phyloP scores from a whole-genome alignment of 30 jellyfish, hydroid and myxozoan species.

The Phacellophora camtschatica region DNA sequence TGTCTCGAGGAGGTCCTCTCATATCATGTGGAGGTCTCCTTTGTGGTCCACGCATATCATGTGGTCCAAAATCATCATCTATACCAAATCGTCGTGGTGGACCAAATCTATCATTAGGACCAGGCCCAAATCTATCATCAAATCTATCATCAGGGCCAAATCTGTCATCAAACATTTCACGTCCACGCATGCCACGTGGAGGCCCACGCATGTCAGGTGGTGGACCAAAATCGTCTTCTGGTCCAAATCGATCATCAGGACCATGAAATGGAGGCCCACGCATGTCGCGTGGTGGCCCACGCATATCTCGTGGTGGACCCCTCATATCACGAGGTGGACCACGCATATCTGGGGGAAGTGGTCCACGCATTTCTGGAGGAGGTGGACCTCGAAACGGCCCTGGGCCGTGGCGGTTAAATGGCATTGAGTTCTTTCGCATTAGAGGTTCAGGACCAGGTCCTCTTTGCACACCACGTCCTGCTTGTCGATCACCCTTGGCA shows the following conservation, averaged over 20 bases:
- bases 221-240: conserved; percentile 55
- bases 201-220: conserved; percentile 63
- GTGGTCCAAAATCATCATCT: conserved; percentile 48
- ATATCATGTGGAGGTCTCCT: conserved; percentile 47
- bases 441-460: conserved; percentile 70
- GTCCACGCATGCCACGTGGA: conserved; percentile 58
- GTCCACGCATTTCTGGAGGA: conserved; percentile 15
- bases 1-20: conserved; percentile 49
- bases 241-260: conserved; percentile 51
- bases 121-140: conserved; percentile 54
- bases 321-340: conserved; percentile 13
- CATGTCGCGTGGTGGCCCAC: conserved; percentile 66
- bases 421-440: conserved; percentile 58
- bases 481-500: not conserved
- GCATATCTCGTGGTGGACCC: conserved; percentile 48
- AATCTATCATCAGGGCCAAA: conserved; percentile 20
- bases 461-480: conserved; percentile 8
- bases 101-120: conserved; percentile 38
- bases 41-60: conserved; percentile 66
- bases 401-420: conserved; percentile 62
- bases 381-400: conserved; percentile 73
- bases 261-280: conserved; percentile 61
- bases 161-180: conserved; percentile 41
- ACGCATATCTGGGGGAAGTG: conserved; percentile 21
- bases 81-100: conserved; percentile 51